Evolutionary conservation across 1,140 invertebrate species (phyloP), one percentile per base, ranked within the genome.

Genomic region (Ips typographus): DNA sequence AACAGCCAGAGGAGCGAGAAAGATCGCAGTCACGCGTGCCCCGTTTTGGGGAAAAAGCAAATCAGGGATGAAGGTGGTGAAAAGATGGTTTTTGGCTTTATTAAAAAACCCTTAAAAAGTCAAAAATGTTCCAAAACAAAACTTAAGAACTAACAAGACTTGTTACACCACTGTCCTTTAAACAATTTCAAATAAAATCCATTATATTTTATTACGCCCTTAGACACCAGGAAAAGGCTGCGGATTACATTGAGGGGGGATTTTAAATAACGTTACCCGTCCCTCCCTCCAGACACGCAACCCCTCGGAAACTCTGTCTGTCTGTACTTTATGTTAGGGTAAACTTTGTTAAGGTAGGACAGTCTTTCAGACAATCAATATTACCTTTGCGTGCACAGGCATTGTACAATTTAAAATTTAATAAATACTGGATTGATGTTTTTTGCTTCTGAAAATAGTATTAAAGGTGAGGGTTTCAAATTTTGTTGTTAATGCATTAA

Each of bases 271-370:
- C 58, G 58, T 22, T 36, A 3, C 42, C n/a, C 42, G 6, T 22
- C 41, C 41, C 42, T 36, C 58, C 58, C 58, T 60, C 58, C 40
- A 60, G 58, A 60, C 58, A 60, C 58, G 58, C 58, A 60, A 60
- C 58, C 58, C 58, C 58, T 60, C 38, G 4, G 55, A 57, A 40
- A 38, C 2, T 44, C 42, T 55, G 7, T 55, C 52, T 55, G 8
- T 37, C 52, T 55, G 2, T 5, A 55, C n/a, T 47, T 47, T 47
- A n/a, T 4, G 43, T 47, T 55, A 55, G 36, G 52, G 52, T 5
- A 7, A 55, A 37, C 44, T 6, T 49, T 55, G 52, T 55, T 55
- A 36, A 36, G 36, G 52, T 55, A 22, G 8, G 5, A n/a, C 52
- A 38, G 52, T 55, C 37, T 36, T 55, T 55, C 22, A 22, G 22